phyloP scores from a whole-genome alignment of 2,113 vertebrate genomes.

The Pristiophorus japonicus region DNA sequence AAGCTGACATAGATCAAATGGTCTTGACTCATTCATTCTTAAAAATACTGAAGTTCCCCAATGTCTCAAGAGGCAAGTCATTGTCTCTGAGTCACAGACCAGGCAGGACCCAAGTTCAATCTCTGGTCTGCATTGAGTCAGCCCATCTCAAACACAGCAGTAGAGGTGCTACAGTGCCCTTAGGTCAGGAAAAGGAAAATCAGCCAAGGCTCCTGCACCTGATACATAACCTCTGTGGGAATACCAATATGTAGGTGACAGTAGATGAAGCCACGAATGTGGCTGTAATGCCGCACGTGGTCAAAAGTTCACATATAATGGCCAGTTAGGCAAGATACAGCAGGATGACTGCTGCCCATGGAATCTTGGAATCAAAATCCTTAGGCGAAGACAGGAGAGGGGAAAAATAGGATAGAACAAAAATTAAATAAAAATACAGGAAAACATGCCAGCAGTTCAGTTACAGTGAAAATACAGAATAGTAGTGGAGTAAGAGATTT shows the following conservation, averaged over 20 bases:
- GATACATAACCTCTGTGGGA: no score
- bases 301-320: no score
- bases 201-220: no score
- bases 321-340: background rate
- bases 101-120: no score
- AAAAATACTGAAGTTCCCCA: background rate
- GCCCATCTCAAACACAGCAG: no score
- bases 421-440: background rate
- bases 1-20: background rate
- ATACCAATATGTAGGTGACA: no score
- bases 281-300: no score
- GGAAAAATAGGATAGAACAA: background rate
- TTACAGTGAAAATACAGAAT: background rate
- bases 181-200: no score
- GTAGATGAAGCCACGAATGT: no score
- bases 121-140: no score
- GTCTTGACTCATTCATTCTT: background rate
- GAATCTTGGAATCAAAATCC: background rate
- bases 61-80: background rate
- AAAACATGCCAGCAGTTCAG: background rate
- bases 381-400: background rate
- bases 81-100: no score
- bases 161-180: no score
- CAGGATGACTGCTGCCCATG: background rate
- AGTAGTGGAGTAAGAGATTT: background rate